These are phyloP conservation scores for Gari tellinella DNA, from an alignment of 2,888 invertebrate genomes.

Conservation along the genomic window DNA sequence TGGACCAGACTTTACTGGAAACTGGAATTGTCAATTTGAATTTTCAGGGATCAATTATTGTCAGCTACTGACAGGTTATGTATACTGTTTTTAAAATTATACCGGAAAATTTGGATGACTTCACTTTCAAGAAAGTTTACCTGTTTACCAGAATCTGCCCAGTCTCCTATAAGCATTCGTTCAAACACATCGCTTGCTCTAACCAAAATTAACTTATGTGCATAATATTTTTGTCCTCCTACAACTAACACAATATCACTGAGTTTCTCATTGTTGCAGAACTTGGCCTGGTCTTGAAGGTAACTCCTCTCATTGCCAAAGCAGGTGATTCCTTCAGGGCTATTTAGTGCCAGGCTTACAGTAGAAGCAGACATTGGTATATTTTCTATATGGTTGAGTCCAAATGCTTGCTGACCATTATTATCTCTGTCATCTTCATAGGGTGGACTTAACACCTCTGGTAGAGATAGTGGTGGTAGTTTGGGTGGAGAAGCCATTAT, in stretches of 20 bases:
- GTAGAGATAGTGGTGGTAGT: slow-evolving; percentile 57
- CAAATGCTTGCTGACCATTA: slow-evolving; percentile 2
- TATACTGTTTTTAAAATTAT: too few species aligned
- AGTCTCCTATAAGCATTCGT: slow-evolving; percentile 84
- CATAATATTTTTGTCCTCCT: slow-evolving; percentile 83
- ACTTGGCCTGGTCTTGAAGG: slow-evolving; percentile 70
- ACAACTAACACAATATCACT: slow-evolving; percentile 80
- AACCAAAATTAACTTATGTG: slow-evolving; percentile 85
- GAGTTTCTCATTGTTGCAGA: slow-evolving; percentile 74
- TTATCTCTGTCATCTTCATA: slow-evolving; percentile 24
- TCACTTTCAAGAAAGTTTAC: slow-evolving; percentile 36
- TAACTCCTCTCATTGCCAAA: slow-evolving; percentile 76
- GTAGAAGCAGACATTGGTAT: slow-evolving; percentile 50
- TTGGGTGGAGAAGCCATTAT: slow-evolving; percentile 62
- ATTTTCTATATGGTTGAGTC: neutral
- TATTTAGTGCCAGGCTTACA: slow-evolving; percentile 65
- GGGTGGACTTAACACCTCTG: slow-evolving; percentile 48
- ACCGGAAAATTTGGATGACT: too few species aligned
- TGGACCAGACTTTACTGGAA: too few species aligned
- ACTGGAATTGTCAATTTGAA: too few species aligned
- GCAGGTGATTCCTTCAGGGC: slow-evolving; percentile 78
- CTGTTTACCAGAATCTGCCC: slow-evolving; percentile 76
- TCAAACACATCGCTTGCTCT: slow-evolving; percentile 85
- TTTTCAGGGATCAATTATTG: too few species aligned
- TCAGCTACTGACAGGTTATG: too few species aligned